Evolutionary conservation across 2,797 vertebrate species (phyloP).

Genomic region (Rhabdophis nuchalis): DNA sequence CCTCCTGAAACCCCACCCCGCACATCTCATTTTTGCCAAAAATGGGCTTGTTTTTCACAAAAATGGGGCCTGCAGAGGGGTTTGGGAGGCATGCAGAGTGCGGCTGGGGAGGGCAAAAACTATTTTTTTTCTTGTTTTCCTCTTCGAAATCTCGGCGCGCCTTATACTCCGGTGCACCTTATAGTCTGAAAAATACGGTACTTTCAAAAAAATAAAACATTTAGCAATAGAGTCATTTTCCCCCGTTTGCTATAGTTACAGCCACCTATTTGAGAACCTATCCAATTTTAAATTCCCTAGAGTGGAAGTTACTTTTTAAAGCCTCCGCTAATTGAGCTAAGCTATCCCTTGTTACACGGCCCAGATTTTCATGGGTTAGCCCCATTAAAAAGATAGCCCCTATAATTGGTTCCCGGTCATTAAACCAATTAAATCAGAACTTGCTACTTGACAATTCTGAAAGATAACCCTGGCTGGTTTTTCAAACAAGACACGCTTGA

Average conservation of each 20-base stretch:
- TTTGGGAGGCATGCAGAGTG: too few species aligned
- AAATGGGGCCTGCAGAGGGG: too few species aligned
- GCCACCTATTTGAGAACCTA: neutral
- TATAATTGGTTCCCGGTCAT: neutral
- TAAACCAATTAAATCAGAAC: neutral
- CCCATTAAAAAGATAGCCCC: neutral
- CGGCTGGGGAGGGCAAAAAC: too few species aligned
- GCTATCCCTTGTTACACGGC: neutral
- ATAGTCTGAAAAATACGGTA: too few species aligned
- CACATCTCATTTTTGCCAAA: too few species aligned
- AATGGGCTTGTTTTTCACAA: too few species aligned
- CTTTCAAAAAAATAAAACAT: neutral
- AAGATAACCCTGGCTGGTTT: neutral
- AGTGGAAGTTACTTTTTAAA: neutral
- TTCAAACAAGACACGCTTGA: neutral
- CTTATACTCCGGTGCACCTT: too few species aligned
- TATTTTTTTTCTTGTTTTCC: too few species aligned
- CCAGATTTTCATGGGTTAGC: neutral
- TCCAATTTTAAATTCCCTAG: neutral
- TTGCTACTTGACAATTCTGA: neutral
- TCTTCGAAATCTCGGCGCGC: too few species aligned
- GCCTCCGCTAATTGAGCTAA: neutral
- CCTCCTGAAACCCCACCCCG: too few species aligned
- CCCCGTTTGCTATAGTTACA: neutral
- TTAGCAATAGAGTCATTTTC: neutral